Evolutionary conservation across 2,888 invertebrate genomes (phyloP).

Genomic region (Cybosia mesomella): DNA sequence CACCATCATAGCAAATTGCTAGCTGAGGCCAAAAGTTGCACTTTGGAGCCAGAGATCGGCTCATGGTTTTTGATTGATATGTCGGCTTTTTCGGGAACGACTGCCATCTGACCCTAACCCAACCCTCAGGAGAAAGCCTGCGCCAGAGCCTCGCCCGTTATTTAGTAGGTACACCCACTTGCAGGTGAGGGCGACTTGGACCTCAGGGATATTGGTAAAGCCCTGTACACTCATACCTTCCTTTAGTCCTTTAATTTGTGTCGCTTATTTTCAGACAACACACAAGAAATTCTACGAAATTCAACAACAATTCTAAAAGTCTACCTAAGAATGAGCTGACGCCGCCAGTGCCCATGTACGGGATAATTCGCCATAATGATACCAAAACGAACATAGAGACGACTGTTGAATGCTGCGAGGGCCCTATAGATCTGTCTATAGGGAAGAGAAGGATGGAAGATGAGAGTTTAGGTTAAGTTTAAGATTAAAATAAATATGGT

Average conservation of each 20-base stretch:
- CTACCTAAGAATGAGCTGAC: slow-evolving; percentile 22
- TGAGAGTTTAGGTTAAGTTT: slow-evolving; percentile 35
- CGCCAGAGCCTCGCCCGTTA: no score
- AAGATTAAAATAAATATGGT: slow-evolving; percentile 14
- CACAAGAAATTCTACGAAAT: slow-evolving; percentile 54
- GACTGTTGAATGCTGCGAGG: slow-evolving; percentile 50
- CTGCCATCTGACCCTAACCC: no score
- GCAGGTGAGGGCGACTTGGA: no score
- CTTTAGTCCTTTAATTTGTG: neutral
- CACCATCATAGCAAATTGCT: no score
- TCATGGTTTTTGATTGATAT: no score
- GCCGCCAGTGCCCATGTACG: slow-evolving; percentile 65
- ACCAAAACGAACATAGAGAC: slow-evolving; percentile 25
- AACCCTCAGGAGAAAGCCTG: no score
- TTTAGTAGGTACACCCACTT: no score
- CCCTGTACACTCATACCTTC: no score
- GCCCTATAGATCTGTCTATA: slow-evolving; percentile 73
- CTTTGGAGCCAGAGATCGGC: no score
- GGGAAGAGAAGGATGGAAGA: slow-evolving; percentile 47
- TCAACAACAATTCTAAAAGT: slow-evolving; percentile 27
- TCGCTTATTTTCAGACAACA: slow-evolving; percentile 57
- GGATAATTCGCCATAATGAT: slow-evolving; percentile 64
- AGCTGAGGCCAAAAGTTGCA: no score
- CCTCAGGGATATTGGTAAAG: no score
- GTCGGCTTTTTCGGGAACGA: no score